Base-by-base conservation (phyloP, 2,797 vertebrate species). In the Menidia menidia region DNA sequence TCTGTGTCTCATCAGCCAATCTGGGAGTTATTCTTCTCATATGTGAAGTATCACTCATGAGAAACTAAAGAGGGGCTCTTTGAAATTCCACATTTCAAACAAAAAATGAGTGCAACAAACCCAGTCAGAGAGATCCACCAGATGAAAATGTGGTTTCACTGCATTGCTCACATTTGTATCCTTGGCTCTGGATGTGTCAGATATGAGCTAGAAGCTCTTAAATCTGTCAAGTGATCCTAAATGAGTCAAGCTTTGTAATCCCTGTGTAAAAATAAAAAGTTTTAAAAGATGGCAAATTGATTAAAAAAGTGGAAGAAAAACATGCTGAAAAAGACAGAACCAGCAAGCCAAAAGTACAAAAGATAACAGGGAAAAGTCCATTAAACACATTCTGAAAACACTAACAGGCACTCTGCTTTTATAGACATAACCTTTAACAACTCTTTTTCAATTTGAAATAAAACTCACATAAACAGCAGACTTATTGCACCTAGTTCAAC, bases 381-480 rank as follows among this genome's bases (percentile, higher is more conserved):
- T 3, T 0, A 59, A 56, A 35, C 9, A 63, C 33, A 51, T 25
- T 61, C 55, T 64, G 56, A 77, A 60, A 62, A 35, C 55, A 0
- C 25, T 68, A 77, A 75, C 71, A 76, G 61, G 35, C 33, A 60
- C 51, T 35, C 62, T 48, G 64, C 64, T 67, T 73, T 74, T 65
- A 71, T 78, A 66, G 33, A 64, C 39, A 51, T 77, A 44, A 7
- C 7, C 64, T 52, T 32, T 61, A 50, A 31, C 8, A 41, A 12
- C 31, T 32, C 69, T n/a, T 68, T 78, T 48, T 75, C 59, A n/a
- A 56, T 66, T 68, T 81, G n/a, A 53, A 73, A 25, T 64, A 47
- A 71, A 61, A 14, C 57, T 43, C 64, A 62, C 71, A 58, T 67
- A 61, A 31, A 52, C 59, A 44, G 15, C 64, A 42, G 50, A 30